Conservation (phyloP, 2,113 vertebrate genomes). For the Sylvia atricapilla region DNA sequence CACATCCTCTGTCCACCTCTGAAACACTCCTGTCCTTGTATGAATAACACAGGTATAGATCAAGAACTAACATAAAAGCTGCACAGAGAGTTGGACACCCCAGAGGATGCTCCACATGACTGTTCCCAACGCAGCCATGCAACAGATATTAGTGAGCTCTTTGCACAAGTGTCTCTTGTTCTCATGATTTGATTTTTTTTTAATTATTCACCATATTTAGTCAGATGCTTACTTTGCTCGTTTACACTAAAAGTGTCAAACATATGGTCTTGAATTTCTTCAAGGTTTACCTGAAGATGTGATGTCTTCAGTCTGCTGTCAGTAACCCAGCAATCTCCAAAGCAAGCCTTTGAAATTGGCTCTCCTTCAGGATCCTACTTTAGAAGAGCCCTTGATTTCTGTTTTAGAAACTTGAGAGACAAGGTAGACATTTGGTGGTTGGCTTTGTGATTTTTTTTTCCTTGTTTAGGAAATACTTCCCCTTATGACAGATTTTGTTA, state of each 20-base stretch:
- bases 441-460: neutral
- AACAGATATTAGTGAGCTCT: neutral
- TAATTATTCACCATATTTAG: neutral
- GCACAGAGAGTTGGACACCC: neutral
- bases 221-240: neutral
- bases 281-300: neutral
- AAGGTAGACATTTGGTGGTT: neutral
- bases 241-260: conserved; percentile 5
- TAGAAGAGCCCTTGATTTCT: neutral
- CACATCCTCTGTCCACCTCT: neutral
- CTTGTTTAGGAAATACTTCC: neutral
- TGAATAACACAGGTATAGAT: neutral
- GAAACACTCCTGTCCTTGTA: neutral
- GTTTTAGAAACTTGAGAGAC: neutral
- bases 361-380: neutral
- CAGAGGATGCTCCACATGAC: neutral
- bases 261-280: neutral
- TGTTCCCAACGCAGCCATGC: neutral
- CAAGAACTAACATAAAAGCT: neutral
- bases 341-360: neutral
- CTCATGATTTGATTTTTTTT: neutral
- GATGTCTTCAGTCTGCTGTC: neutral
- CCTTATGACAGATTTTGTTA: neutral
- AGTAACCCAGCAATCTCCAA: neutral
- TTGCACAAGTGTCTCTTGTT: neutral